Base-by-base conservation (phyloP, 23 tunicate genomes). In the Halocynthia aurantium region DNA sequence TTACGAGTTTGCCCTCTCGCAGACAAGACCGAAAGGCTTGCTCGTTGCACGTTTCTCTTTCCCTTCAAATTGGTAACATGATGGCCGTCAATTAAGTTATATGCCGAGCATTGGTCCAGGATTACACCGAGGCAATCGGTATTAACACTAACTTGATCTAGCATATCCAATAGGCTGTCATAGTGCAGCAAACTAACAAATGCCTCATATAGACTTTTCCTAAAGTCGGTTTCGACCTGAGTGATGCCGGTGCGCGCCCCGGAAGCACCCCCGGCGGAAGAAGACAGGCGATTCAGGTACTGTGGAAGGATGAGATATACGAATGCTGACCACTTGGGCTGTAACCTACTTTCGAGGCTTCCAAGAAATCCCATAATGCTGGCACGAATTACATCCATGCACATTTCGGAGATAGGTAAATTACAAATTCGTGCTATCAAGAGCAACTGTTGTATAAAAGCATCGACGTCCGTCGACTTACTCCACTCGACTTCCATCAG, bases 351-450 rank as follows among this genome's bases (percentile, higher is more conserved):
- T 54, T 74, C 62, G 17, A 74, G 55, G 6, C 56, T 74, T 5
- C 78, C 97, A 8, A 90, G 10, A 53, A 81, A 85, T 20, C 90
- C 82, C 71, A 92, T 50, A 56, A 92, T 77, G 69, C 98, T 82
- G 7, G 98, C 57, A 49, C 73, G 87, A 17, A 92, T 69, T 11
- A 73, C 7, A 51, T 79, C 78, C 52, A 77, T 72, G 22, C 84
- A 52, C 17, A 92, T 62, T 12, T 86, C 77, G 8, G 81, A 53
- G 31, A 70, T 72, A 31, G 73, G 4, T 7, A 85, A 55, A 82
- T 87, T 92, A 82, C 86, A 85, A 5, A 92, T 61, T 64, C 83
- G 83, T 6, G 89, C 72, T 51, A 86, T 67, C 51, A 86, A 64
- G n/a, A 78, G 53, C 11, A 92, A 71, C 58, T 92, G 98, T 12